Percentiles rank a stretch among this genome's conserved stretches.
phyloP scores from a whole-genome alignment of 2,797 vertebrate species.

The Periophthalmus magnuspinnatus region DNA sequence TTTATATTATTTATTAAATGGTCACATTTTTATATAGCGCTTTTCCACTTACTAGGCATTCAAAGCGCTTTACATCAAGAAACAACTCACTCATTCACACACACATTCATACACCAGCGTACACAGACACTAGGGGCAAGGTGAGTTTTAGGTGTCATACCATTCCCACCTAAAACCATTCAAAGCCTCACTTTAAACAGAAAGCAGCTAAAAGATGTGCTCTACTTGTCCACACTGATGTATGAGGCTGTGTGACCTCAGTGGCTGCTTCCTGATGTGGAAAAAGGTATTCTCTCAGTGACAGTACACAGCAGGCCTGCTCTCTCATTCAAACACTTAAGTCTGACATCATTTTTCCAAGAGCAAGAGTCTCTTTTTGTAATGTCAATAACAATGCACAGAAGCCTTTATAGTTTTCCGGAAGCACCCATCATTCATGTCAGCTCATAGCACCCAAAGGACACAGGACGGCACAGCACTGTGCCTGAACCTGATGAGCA shows the following conservation, averaged over 20 bases:
- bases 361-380: background rate
- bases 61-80: too few species aligned
- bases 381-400: slow-evolving; percentile 22
- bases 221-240: background rate
- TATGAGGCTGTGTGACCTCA: slow-evolving; percentile 14
- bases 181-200: background rate
- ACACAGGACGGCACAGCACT: background rate
- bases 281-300: slow-evolving; percentile 36
- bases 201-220: background rate
- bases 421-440: slow-evolving; percentile 15
- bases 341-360: slow-evolving; percentile 13
- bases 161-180: background rate
- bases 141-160: too few species aligned
- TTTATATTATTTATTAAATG: too few species aligned
- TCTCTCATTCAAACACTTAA: slow-evolving; percentile 11
- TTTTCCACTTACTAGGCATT: too few species aligned
- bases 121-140: too few species aligned
- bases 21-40: too few species aligned
- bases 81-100: too few species aligned
- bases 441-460: background rate
- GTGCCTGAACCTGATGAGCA: background rate
- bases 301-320: slow-evolving; percentile 32
- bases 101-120: too few species aligned
- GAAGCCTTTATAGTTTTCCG: slow-evolving; percentile 8
- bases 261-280: slow-evolving; percentile 23